Base-by-base conservation (phyloP, 2,797 vertebrate genomes). In the Trachops cirrhosus region DNA sequence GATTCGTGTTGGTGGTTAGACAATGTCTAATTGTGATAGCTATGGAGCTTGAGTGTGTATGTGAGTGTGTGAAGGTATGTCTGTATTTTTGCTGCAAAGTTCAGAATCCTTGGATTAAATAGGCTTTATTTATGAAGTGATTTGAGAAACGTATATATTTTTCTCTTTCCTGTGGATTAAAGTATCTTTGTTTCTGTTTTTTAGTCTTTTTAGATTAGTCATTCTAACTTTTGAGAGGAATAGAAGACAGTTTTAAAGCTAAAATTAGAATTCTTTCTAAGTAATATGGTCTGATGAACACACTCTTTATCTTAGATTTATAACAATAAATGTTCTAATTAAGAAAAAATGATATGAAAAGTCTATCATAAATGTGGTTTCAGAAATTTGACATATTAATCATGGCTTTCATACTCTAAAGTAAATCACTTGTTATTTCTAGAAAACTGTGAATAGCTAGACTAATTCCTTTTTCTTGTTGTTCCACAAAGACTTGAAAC, bases 321-420 rank as follows among this genome's bases (percentile, higher is more conserved):
- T 16, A 92, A 15, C 26, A 97, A 77, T 41, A 73, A 91, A 44
- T 93, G 29, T 74, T 91, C 85, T 77, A 82, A 62, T 95, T 88
- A 95, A 92, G 59, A 90, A 85, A 93, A 90, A 82, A 37, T 90
- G 22, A 74, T 93, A 78, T 54, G 67, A 79, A 78, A 91, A 94
- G 41, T 91, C 34, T 41, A 91, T 89, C 64, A 73, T 67, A 83
- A 91, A 94, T 93, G 52, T 74, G 15, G 34, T 89, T 93, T 97
- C 44, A 44, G n/a, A 94, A 86, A 11, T 89, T 95, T 77, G 46
- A 92, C 82, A 59, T 89, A 68, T 54, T 54, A 93, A 85, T 50
- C 57, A 34, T 9, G 83, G 26, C 34, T 83, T 90, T 32, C 54
- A 54, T 78, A 34, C 71, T n/a, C 48, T 57, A 29, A 91, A 52